Evolutionary conservation across 2,888 invertebrate species (phyloP), one percentile per base, ranked within the genome.

Genomic region (Campoletis raptor): DNA sequence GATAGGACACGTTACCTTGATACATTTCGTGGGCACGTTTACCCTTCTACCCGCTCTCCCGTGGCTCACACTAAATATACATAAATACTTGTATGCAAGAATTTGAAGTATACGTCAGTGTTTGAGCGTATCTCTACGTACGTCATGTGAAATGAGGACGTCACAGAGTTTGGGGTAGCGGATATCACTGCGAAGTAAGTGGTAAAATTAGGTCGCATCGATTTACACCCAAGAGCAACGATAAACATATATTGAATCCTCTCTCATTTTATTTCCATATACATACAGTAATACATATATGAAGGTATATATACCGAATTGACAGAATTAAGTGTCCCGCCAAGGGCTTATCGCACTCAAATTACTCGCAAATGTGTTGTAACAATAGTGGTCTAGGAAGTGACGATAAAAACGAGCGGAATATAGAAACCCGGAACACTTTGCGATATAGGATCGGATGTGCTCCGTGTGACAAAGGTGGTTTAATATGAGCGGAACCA

Each of bases 131-230:
- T 85, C 85, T 70, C 77, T 48, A 72, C 73, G 78, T 15, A 64
- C 86, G 81, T 86, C 86, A 81, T 57, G 78, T 69, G 73, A 81
- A 78, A 78, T 48, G 54, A 70, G 79, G 30, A 76, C 86, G 86
- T 87, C 86, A 86, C 81, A 45, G 85, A 45, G 85, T 79, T 76
- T 52, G 67, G 64, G 79, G 79, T 42, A 21, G 69, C 42, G 52
- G 52, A 61, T 64, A 67, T 52, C 30, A 67, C 64, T 72, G 52
- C 36, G 69, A 54, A 73, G 64, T 73, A 67, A 86, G 77, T 78
- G 66, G 70, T 40, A 57, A 86, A 86, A 87, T 81, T 73, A 52
- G 87, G 87, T 87, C 87, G 72, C 67, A 83, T 83, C 81, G 81
- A 86, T 81, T 81, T 37, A 15, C 30, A 48, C 10, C 30, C 21